Base-by-base conservation (phyloP, 2,113 vertebrate genomes). In the Puffinus mauretanicus region DNA sequence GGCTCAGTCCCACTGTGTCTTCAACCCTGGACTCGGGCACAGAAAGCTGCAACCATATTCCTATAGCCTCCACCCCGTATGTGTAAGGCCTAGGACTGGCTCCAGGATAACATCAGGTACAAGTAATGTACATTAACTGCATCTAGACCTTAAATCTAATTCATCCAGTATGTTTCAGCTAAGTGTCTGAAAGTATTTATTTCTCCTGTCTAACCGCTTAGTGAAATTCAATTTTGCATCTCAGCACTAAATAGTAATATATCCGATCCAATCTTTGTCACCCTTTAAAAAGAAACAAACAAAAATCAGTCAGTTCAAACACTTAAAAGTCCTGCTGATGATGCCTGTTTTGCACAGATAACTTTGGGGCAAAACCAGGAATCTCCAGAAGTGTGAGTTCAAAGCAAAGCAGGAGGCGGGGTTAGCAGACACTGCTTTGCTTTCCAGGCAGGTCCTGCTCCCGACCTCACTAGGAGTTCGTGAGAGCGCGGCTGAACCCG, bases 1-100 rank as follows among this genome's bases (percentile, higher is more conserved):
- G 0, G 8, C 32, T 71, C n/a, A 16, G 19, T 34, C 49, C 49
- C 26, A 22, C 27, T 36, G 51, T 22, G 44, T 21, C 29, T 34
- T 42, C 84, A 70, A 16, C 24, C 26, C 15, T 24, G 44, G 70
- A 47, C 17, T 32, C 32, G 5, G 10, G 16, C 57, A 47, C 15
- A 52, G 52, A 65, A 86, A 42, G 4, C 16, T 52, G 44, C 29
- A 64, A 29, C 21, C 58, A 11, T 69, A 52, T 52, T 42, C 8
- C 15, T 20, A 29, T 8, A 49, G 9, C 38, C 10, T 20, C 20
- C 10, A n/a, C 7, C 14, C 27, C 0, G 1, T 38, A 51, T 2
- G 9, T 15, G 19, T 44, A 60, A 70, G 29, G 12, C 10, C 14
- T 10, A 13, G 24, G 16, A 19, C 32, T 69, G 26, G 10, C 25